These are phyloP conservation scores for Caenorhabditis sp. DNA, from an alignment of 2,888 invertebrate genomes.

Conservation along the genomic window DNA sequence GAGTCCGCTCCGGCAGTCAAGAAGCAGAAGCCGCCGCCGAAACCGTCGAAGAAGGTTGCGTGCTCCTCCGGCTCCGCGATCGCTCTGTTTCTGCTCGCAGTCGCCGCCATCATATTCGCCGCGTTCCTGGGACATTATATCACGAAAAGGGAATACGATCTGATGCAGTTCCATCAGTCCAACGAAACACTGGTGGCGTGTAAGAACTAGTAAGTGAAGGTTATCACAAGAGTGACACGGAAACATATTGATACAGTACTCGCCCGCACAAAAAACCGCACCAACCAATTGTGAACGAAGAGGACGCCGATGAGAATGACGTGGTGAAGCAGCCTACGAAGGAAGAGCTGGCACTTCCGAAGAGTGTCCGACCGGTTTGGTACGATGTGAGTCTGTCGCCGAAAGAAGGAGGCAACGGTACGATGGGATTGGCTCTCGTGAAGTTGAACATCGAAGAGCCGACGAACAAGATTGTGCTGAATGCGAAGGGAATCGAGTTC, in stretches of 20 bases:
- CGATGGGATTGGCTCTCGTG: conserved; percentile 51
- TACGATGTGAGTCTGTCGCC: conserved; percentile 46
- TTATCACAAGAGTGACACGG: neutral
- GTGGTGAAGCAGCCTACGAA: conserved; percentile 63
- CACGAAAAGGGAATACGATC: conserved; percentile 60
- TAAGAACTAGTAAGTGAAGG: conserved; percentile 44
- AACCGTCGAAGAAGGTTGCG: conserved; percentile 47
- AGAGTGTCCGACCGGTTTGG: conserved; percentile 67
- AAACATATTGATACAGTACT: conserved; percentile 23
- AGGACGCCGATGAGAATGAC: conserved; percentile 55
- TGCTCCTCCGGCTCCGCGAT: conserved; percentile 56
- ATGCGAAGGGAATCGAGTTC: conserved; percentile 56
- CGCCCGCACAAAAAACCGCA: conserved; percentile 41
- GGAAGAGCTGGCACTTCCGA: conserved; percentile 68
- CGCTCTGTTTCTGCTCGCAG: conserved; percentile 56
- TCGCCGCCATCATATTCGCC: conserved; percentile 58
- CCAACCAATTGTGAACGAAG: conserved; percentile 41
- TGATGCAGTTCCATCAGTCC: conserved; percentile 21
- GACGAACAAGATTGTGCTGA: conserved; percentile 61
- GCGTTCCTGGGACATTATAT: conserved; percentile 60
- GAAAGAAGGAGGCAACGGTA: conserved; percentile 31
- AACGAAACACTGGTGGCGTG: conserved; percentile 40
- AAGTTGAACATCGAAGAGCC: conserved; percentile 52
- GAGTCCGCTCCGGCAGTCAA: conserved; percentile 28
- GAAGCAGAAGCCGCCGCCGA: conserved; percentile 28